Base-by-base conservation (phyloP, 2,888 invertebrate genomes). In the Philopedon plagiatum region DNA sequence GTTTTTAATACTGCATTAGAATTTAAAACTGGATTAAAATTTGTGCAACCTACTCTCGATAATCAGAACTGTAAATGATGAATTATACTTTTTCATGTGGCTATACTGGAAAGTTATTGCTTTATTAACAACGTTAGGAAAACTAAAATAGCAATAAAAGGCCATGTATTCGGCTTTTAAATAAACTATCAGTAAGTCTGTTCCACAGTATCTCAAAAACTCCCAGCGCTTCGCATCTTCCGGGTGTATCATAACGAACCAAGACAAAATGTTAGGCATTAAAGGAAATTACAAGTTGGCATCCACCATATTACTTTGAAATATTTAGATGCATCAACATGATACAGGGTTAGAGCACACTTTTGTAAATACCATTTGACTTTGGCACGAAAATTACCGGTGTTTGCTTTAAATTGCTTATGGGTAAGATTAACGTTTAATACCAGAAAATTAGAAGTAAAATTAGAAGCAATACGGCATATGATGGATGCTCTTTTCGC, bases 251-350 rank as follows among this genome's bases (percentile, higher is more conserved):
- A 70, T 70, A 70, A 70, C 70, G 70, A 64, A 57, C 58, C 46
- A 63, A 44, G 39, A 57, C 70, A 76, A 76, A 78, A 76, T 76
- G 76, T 76, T 73, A 75, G 76, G 75, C 75, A 79, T 77, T 76
- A 77, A 71, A 77, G 77, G 75, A 78, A 78, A 79, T 78, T 78
- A 76, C 75, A 64, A 57, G 65, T 70, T 69, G 69, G 39, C 62
- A 60, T 51, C 62, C 69, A 62, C 62, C 62, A 69, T 69, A 69
- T 62, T 69, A 69, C 69, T 69, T 62, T 69, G 56, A 69, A 69
- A 69, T 69, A 69, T 69, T 69, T 69, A 62, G 69, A 69, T 69
- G 69, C 18, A 61, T 62, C 62, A 44, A 41, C 54, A 56, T 56
- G 69, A 69, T 69, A 56, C 44, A 13, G 19, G 41, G 54, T 39